Percentiles rank a stretch among this genome's conserved stretches.
Evolutionary conservation across 2,888 invertebrate species (phyloP).

Genomic region (Lamellibrachia columna): DNA sequence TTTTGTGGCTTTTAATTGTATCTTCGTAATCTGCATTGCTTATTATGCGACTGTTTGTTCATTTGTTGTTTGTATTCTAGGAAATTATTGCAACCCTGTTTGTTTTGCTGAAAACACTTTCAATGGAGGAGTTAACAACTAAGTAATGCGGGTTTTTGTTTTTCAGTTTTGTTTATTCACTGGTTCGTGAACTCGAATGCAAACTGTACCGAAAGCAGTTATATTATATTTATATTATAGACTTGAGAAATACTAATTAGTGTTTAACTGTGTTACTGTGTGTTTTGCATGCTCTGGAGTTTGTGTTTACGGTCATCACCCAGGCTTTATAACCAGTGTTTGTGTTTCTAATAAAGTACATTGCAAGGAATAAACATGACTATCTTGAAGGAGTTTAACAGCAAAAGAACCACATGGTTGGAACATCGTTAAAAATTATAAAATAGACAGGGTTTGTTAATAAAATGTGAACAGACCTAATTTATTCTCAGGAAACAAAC

Average conservation of each 20-base stretch:
- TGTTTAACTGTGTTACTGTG: not conserved
- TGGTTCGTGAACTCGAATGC: not conserved
- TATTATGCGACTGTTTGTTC: not conserved
- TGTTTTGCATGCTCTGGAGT: not conserved
- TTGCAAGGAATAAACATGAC: not conserved
- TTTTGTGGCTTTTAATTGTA: not conserved
- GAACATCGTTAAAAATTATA: not conserved
- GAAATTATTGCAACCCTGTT: not conserved
- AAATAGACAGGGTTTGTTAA: not conserved
- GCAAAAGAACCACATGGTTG: too few relatives aligned
- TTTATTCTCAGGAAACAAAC: not conserved
- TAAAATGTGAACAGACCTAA: not conserved
- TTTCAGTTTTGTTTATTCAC: not conserved
- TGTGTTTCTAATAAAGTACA: not conserved
- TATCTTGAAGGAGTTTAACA: not conserved
- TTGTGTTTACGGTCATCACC: not conserved
- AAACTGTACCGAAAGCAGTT: not conserved
- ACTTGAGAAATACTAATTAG: not conserved
- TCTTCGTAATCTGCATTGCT: not conserved
- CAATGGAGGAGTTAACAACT: not conserved
- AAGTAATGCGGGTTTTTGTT: too few relatives aligned
- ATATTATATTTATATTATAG: not conserved
- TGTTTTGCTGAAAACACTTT: not conserved
- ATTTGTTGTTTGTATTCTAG: not conserved
- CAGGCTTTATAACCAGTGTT: not conserved